phyloP scores from a whole-genome alignment of 2,113 vertebrate species.

The Malurus alboscapulatus region DNA sequence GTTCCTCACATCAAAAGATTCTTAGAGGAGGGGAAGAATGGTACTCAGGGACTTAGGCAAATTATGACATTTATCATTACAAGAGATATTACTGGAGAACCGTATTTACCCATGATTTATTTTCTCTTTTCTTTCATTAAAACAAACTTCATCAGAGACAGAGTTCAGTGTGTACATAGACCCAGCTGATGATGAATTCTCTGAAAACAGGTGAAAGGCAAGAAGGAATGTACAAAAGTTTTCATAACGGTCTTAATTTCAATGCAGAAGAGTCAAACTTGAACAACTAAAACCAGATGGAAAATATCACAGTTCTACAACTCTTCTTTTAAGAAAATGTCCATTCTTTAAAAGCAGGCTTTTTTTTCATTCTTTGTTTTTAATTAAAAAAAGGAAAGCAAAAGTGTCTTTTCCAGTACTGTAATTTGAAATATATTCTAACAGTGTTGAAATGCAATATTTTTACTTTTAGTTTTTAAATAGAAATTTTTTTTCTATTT shows the following conservation, averaged over 20 bases:
- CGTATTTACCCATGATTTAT: not conserved
- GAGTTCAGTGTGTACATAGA: not conserved
- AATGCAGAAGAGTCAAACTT: not conserved
- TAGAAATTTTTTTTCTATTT: not conserved
- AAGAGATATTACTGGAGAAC: not conserved
- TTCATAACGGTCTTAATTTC: not conserved
- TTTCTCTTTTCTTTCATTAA: not conserved
- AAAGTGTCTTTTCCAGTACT: not conserved
- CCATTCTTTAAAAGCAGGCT: not conserved
- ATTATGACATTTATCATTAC: conserved; percentile 2
- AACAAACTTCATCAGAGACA: not conserved
- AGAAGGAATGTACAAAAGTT: not conserved
- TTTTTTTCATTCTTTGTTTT: not conserved
- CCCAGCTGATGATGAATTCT: not conserved
- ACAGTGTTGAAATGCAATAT: not conserved
- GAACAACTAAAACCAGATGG: not conserved
- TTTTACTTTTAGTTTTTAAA: not conserved
- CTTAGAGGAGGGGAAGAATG: not conserved
- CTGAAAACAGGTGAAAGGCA: not conserved
- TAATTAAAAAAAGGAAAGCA: not conserved
- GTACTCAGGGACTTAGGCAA: not conserved
- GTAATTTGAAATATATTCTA: not conserved
- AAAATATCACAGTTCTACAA: not conserved
- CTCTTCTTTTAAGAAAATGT: not conserved
- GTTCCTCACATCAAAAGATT: not conserved